Base-by-base conservation (phyloP, 2,113 vertebrate species). In the Aptenodytes patagonicus region DNA sequence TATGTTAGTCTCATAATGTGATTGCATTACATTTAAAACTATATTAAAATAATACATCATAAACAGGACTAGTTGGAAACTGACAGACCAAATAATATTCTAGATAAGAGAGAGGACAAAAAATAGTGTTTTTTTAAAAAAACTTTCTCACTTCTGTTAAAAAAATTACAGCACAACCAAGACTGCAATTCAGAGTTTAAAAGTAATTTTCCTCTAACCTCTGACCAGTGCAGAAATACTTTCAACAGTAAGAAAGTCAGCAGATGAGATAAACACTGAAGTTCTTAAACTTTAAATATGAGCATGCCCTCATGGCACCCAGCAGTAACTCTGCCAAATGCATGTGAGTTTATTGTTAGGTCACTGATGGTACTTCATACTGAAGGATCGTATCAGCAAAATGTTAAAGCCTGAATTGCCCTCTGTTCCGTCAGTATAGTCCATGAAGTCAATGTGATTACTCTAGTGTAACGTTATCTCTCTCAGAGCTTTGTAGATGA, bases 261-360 rank as follows among this genome's bases (percentile, higher is more conserved):
- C 1, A 3, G 20, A 19, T 47, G 10, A 52, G 46, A 21, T 40
- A 58, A 87, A 70, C 4, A 42, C 7, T 38, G 4, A 44, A 52
- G 11, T 42, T 38, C 26, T 61, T 47, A 44, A 52, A 25, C 7
- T 57, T 54, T 36, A 57, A 21, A 47, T 75, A 31, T 6, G 13
- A 78, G 2, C 24, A 62, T 17, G 5, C 1, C 1, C 0, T 75
- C 38, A 26, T 18, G 7, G 5, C 9, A 42, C 2, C 13, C n/a
- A 49, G 18, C 1, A 5, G 13, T 70, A 70, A 36, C 6, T 60
- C 54, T 44, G 26, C 19, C 65, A 66, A 57, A 28, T 4, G 3
- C 3, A 3, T 38, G 13, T 57, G 14, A 78, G 21, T 29, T 87
- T 85, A 70, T 34, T 54, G 17, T 54, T 21, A 32, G 21, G 7